Conservation (phyloP, 2,113 vertebrate species). For the Oreochromis spilurus region DNA sequence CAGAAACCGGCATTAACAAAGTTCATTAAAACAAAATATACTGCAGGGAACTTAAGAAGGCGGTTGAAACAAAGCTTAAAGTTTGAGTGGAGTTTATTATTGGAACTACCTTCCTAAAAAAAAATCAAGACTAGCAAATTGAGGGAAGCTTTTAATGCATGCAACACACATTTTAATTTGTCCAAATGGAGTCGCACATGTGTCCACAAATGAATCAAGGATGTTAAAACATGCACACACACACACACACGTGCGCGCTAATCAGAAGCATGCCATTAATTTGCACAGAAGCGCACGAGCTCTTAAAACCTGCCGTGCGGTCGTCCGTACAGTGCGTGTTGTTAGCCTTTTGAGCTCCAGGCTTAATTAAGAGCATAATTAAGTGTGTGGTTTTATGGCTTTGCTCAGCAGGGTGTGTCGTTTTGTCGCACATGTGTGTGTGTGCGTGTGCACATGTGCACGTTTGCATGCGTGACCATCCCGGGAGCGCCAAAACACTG, state of each 20-base stretch:
- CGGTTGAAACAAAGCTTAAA: not conserved
- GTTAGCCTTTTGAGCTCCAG: conserved; percentile 37
- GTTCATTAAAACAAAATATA: not conserved
- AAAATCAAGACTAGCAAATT: not conserved
- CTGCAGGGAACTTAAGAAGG: not conserved
- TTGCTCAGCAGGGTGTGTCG: conserved; percentile 32
- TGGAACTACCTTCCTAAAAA: not conserved
- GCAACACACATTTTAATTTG: conserved; percentile 10
- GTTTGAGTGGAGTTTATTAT: not conserved
- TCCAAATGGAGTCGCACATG: not conserved
- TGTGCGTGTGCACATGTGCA: not conserved
- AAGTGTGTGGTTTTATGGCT: conserved; percentile 38
- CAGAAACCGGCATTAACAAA: not conserved
- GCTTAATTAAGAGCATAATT: conserved; percentile 64
- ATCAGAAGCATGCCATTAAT: conserved; percentile 12
- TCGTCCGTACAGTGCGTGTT: not conserved
- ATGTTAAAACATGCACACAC: not conserved
- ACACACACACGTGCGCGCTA: not conserved
- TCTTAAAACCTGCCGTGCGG: not conserved
- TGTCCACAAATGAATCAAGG: not conserved
- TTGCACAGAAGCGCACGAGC: not conserved
- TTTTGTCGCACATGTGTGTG: not conserved
- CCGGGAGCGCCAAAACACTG: not conserved
- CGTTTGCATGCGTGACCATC: not conserved
- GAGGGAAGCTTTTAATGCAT: not conserved